Evolutionary conservation across 2,888 invertebrate species (phyloP).

Genomic region (Calliphora vomitoria): DNA sequence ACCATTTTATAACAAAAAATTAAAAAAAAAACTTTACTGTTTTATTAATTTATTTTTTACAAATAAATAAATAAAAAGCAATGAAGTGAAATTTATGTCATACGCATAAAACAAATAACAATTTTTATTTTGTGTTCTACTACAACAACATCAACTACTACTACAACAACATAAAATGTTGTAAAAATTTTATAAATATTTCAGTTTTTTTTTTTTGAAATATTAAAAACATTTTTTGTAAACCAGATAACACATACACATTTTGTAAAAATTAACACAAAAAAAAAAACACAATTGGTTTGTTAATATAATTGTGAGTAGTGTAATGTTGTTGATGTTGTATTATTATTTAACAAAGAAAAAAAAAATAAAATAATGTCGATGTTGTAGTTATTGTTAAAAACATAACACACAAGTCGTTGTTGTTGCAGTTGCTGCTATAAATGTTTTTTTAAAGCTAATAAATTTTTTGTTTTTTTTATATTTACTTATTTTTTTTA

Average conservation of each 20-base stretch:
- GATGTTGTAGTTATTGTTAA: slow-evolving; percentile 71
- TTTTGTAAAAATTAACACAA: slow-evolving; percentile 51
- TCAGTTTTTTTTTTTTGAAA: slow-evolving; percentile 12
- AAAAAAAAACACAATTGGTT: slow-evolving; percentile 49
- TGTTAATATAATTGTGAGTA: slow-evolving; percentile 62
- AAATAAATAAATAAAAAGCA: slow-evolving; percentile 64
- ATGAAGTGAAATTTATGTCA: slow-evolving; percentile 74
- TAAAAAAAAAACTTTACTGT: not conserved
- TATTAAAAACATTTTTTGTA: slow-evolving; percentile 64
- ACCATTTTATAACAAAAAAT: too few species aligned
- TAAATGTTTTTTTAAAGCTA: slow-evolving; percentile 58
- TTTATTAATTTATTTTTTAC: not conserved
- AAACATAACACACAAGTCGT: slow-evolving; percentile 66
- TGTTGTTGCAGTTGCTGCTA: slow-evolving; percentile 40
- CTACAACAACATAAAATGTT: slow-evolving; percentile 51
- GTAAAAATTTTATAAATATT: slow-evolving; percentile 56
- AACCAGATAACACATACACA: slow-evolving; percentile 53
- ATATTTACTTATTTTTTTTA: slow-evolving; percentile 14
- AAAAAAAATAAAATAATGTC: slow-evolving; percentile 46
- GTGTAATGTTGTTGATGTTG: slow-evolving; percentile 62
- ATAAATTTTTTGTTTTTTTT: slow-evolving; percentile 47
- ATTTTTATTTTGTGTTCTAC: slow-evolving; percentile 53
- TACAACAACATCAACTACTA: too few species aligned
- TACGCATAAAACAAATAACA: slow-evolving; percentile 72
- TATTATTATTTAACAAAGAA: slow-evolving; percentile 27